These are phyloP conservation scores for Porites evermanni DNA, from an alignment of 92 coral and sea anemone species.

Conservation along the genomic window DNA sequence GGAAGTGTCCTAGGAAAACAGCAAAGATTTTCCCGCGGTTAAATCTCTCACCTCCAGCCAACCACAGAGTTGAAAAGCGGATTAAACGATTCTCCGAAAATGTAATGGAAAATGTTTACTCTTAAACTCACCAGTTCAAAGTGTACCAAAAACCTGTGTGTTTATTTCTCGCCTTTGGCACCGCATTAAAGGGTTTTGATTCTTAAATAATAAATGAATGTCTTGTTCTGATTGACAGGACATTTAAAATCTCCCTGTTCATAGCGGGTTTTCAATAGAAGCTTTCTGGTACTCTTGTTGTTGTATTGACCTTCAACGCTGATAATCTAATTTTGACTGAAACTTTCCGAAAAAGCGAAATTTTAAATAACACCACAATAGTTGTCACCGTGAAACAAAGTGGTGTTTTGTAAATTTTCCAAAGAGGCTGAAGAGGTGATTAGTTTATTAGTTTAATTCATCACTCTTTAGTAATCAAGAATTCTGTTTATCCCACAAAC, in stretches of 20 bases:
- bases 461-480: no score
- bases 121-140: not conserved
- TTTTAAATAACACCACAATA: no score
- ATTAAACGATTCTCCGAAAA: not conserved
- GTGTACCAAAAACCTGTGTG: not conserved
- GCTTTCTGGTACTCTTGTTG: not conserved
- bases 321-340: no score
- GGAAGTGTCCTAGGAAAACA: no score
- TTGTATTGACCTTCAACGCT: not conserved
- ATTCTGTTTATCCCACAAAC: not conserved
- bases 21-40: no score
- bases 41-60: not conserved
- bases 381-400: not conserved
- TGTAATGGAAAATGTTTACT: not conserved
- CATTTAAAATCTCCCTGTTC: not conserved
- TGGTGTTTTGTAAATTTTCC: not conserved
- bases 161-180: not conserved
- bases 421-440: not conserved
- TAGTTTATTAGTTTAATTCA: no score
- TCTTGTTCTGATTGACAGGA: not conserved
- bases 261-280: not conserved
- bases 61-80: not conserved
- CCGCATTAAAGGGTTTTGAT: not conserved
- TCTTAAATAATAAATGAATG: slow-evolving; percentile 12
- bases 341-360: no score